A percentile compares a stretch with the other conserved stretches of the same genome.
These are phyloP conservation scores for Daphoenositta chrysoptera DNA, from an alignment of 2,113 vertebrate species.

Conservation along the genomic window DNA sequence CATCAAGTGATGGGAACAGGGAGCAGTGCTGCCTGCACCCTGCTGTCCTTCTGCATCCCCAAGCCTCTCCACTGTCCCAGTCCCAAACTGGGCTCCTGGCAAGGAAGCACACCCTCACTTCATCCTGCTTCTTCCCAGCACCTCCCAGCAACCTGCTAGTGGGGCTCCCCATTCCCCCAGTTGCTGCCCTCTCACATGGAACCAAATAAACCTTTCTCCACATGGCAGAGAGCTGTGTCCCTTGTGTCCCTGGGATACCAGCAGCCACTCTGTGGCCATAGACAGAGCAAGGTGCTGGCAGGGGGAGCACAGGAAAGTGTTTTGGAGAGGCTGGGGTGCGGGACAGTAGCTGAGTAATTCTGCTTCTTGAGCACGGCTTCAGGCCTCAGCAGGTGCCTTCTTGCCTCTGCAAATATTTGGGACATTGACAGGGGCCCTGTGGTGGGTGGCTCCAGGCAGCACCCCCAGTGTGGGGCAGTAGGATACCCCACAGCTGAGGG, in stretches of 20 bases:
- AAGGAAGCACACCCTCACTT: neutral
- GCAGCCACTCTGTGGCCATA: neutral
- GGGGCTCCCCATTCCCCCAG: neutral
- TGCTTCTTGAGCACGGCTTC: neutral
- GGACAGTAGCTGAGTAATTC: neutral
- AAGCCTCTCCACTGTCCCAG: neutral
- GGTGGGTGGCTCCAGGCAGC: neutral
- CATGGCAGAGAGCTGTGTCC: rapidly evolving
- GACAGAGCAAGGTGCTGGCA: neutral
- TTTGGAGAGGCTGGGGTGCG: neutral
- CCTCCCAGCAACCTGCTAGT: neutral
- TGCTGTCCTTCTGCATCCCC: too few species aligned
- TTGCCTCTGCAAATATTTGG: rapidly evolving
- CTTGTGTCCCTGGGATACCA: too few species aligned
- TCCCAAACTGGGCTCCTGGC: neutral
- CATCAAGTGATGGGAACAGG: neutral
- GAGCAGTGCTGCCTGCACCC: neutral
- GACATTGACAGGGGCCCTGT: rapidly evolving
- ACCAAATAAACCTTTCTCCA: neutral
- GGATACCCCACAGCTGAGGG: rapidly evolving
- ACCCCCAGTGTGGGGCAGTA: neutral
- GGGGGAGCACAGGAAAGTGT: neutral
- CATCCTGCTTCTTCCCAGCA: neutral
- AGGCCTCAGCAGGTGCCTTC: neutral
- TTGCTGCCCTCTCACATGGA: neutral